phyloP scores from a whole-genome alignment of 2,113 vertebrate genomes.

The Calidris pugnax region DNA sequence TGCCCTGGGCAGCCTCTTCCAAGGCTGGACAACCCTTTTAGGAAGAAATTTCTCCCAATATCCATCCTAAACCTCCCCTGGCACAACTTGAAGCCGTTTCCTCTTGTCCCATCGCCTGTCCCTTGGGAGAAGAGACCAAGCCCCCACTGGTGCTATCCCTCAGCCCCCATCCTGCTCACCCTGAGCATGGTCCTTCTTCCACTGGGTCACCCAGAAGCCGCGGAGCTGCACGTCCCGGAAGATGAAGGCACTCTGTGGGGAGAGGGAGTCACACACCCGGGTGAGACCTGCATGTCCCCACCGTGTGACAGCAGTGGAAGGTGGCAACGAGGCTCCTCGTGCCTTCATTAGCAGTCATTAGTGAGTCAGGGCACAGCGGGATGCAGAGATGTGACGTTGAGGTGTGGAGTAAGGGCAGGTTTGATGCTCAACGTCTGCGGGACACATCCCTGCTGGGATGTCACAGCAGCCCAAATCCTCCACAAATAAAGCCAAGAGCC shows the following conservation, averaged over 20 bases:
- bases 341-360: neutral
- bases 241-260: conserved; percentile 88
- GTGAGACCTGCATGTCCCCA: accelerated
- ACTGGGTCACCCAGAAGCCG: conserved; percentile 95
- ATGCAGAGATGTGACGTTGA: accelerated
- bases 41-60: neutral
- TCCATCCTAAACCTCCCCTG: neutral
- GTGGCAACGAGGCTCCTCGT: accelerated
- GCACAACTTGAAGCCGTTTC: neutral
- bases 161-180: conserved; percentile 70
- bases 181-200: conserved; percentile 82
- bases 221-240: conserved; percentile 89
- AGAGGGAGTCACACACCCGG: neutral
- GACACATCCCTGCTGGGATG: neutral
- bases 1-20: neutral
- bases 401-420: neutral
- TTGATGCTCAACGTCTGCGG: accelerated
- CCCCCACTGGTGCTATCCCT: neutral
- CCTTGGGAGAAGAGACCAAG: neutral
- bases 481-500: neutral
- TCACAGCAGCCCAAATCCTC: neutral
- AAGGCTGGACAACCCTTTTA: neutral
- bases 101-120: neutral
- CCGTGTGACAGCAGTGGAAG: accelerated
- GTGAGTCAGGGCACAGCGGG: neutral